phyloP scores from a whole-genome alignment of 2,888 invertebrate genomes.

The Drosophila rellima region DNA sequence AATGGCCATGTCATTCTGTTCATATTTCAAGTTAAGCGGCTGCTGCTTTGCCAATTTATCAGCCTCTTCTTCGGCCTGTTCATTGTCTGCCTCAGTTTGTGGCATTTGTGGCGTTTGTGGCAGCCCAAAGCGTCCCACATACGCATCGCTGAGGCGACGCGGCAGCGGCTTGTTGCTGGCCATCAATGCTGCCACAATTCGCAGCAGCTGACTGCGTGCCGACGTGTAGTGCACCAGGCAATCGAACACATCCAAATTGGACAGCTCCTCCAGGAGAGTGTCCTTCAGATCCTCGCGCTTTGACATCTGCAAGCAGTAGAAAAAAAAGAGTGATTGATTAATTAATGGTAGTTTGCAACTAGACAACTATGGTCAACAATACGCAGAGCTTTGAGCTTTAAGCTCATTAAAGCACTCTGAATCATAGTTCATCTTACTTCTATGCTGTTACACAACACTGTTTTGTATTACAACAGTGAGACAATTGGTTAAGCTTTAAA shows the following conservation, averaged over 20 bases:
- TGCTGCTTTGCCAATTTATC: not conserved
- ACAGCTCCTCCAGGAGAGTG: constrained; percentile 83
- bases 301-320: constrained; percentile 85
- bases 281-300: constrained; percentile 75
- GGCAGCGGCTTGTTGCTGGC: constrained; percentile 80
- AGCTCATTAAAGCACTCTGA: not conserved
- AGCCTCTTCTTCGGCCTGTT: not conserved
- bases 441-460: not conserved
- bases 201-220: constrained; percentile 84
- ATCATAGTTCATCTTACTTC: no score
- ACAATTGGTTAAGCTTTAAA: not conserved
- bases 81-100: not conserved
- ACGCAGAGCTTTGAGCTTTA: not conserved
- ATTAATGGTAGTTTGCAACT: not conserved
- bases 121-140: constrained; percentile 34
- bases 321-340: no score
- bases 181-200: constrained; percentile 81
- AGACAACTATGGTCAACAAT: not conserved
- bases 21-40: not conserved
- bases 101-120: constrained; percentile 2
- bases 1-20: constrained; percentile 3
- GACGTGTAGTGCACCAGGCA: constrained; percentile 82
- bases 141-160: constrained; percentile 75
- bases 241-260: constrained; percentile 83
- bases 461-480: not conserved